Percentiles rank a stretch among this genome's conserved stretches.
These are phyloP conservation scores for Phalera bucephala DNA, from an alignment of 2,888 invertebrate species.

Conservation along the genomic window DNA sequence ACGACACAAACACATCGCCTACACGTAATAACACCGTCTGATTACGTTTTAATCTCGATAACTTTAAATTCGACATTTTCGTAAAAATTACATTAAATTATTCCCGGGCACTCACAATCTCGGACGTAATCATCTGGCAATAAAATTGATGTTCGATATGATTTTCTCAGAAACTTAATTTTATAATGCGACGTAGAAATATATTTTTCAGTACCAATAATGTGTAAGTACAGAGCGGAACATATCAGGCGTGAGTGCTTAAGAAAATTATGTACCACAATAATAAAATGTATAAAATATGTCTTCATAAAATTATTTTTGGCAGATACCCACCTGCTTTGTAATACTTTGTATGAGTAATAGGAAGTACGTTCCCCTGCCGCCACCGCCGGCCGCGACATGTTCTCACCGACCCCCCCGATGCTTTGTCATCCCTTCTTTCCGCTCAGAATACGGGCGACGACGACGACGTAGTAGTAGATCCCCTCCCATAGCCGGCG, in stretches of 20 bases:
- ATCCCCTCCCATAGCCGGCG: no score
- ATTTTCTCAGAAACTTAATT: constrained; percentile 50
- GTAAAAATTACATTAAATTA: constrained; percentile 56
- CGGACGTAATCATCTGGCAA: constrained; percentile 45
- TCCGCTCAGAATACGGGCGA: no score
- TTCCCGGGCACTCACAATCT: constrained; percentile 42
- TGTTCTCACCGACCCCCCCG: no score
- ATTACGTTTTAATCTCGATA: constrained; percentile 56
- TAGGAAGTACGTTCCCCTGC: no score
- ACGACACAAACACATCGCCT: constrained; percentile 19
- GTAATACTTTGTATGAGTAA: no score
- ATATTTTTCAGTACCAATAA: constrained; percentile 23
- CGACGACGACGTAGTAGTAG: no score
- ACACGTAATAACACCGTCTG: constrained; percentile 33
- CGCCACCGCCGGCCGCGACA: no score
- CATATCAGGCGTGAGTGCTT: constrained; percentile 16
- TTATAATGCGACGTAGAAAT: constrained; percentile 33
- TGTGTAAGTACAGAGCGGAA: constrained; percentile 18
- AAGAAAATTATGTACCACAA: constrained; percentile 22
- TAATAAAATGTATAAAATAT: neutral
- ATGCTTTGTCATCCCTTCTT: no score
- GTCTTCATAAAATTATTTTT: no score
- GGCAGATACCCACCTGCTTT: no score
- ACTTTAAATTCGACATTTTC: constrained; percentile 52
- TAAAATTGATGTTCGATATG: constrained; percentile 52